A percentile compares a stretch with the other conserved stretches of the same genome.
phyloP scores from a whole-genome alignment of 2,113 vertebrate genomes.

The Daboia siamensis region DNA sequence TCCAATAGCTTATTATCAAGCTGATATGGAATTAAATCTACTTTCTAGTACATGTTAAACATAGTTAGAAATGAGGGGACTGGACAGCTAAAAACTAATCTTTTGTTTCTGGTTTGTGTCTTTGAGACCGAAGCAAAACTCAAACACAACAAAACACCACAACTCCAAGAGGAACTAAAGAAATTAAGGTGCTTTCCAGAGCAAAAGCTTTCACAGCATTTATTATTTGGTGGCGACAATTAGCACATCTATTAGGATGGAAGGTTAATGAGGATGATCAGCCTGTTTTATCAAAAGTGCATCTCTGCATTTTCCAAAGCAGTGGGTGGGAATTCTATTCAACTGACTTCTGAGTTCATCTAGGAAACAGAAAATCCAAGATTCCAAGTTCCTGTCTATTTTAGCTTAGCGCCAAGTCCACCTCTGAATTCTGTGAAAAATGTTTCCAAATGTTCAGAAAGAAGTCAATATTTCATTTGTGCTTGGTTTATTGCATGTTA shows the following conservation, averaged over 20 bases:
- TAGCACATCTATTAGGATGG: not conserved
- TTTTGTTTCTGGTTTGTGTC: not conserved
- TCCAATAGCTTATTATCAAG: not conserved
- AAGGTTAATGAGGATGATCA: not conserved
- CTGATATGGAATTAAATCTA: not conserved
- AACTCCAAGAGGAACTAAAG: not conserved
- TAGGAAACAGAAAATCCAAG: not conserved
- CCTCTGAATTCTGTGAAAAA: not conserved
- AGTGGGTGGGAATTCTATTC: not conserved
- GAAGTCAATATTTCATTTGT: not conserved
- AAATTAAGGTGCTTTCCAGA: not conserved
- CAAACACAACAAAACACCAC: not conserved
- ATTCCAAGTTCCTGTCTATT: not conserved
- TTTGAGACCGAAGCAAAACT: not conserved
- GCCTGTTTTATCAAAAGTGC: not conserved
- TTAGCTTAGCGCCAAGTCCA: not conserved
- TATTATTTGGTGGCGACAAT: not conserved
- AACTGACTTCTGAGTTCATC: not conserved
- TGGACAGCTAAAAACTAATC: not conserved
- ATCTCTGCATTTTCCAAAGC: not conserved
- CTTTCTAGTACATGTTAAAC: not conserved
- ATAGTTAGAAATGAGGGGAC: not conserved
- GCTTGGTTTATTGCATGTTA: not conserved
- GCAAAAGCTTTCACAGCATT: not conserved
- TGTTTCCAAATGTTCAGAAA: not conserved